Evolutionary conservation across 53 echinoderm and acorn worm genomes (phyloP), one percentile per base, ranked within the genome.

Genomic region (Hippasteria phrygiana): DNA sequence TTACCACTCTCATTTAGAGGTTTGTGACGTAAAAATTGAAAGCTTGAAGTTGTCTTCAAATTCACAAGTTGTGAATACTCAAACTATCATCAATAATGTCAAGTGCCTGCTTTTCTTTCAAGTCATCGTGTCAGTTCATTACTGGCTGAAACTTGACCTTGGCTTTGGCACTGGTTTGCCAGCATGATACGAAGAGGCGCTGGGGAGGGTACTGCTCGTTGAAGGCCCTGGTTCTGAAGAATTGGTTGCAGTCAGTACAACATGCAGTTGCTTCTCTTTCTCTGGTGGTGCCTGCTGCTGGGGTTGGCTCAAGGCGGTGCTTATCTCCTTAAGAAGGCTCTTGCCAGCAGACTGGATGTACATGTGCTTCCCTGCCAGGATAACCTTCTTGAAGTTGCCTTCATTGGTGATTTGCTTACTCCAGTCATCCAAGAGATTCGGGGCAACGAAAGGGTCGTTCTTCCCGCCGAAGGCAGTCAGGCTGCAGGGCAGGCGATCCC

Each of bases 301-400:
- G 22, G 63, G 62, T 18, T 62, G 80, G 24, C 66, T 83, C 87
- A 96, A 76, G 17, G 94, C 55, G 12, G 74, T 74, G 20, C 82
- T 70, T 6, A 98, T 91, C 51, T 98, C 94, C 73, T 94, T 94
- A 27, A 98, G 32, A 29, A 98, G 74, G 40, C 45, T 43, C 86
- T 91, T 94, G 13, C 92, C 87, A 17, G 93, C 72, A 62, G 94
- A 73, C 51, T 91, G 83, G 62, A 99, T 88, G 88, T 90, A 99
- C 96, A 99, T 96, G 74, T 99, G 96, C 73, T 94, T 96, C 16
- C 96, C 99, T 32, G 95, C 90, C 0, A 94, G 27, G 10, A 94
- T 83, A 31, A 99, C 70, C 76, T 96, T 96, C 74, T 91, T 89
- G 88, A 98, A 98, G 40, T 89, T 91, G 77, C 35, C 76, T 17